Evolutionary conservation across 1,140 invertebrate species (phyloP).

Genomic region (Amphibalanus amphitrite): DNA sequence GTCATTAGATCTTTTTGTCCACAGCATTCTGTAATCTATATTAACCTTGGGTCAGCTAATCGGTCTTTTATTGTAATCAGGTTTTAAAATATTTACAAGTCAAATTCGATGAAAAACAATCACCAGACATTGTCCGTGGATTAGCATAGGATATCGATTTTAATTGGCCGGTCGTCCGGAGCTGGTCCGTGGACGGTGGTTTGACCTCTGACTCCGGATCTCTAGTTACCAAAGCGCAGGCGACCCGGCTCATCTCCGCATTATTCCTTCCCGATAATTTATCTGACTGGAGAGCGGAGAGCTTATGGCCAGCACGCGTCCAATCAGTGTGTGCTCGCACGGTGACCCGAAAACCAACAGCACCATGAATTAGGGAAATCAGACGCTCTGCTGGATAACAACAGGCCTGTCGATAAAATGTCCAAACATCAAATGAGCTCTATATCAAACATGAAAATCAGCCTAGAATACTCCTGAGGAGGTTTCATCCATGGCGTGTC

Average conservation of each 20-base stretch:
- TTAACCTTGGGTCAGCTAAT: background rate
- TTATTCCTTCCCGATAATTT: background rate
- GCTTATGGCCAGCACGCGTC: background rate
- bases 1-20: background rate
- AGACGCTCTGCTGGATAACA: background rate
- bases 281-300: background rate
- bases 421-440: background rate
- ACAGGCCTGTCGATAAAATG: background rate
- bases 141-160: constrained; percentile 2
- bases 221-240: background rate
- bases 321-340: background rate
- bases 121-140: background rate
- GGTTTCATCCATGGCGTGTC: too few relatives aligned
- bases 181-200: background rate
- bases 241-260: background rate
- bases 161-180: background rate
- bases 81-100: background rate
- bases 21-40: background rate
- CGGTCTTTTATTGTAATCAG: background rate
- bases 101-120: background rate
- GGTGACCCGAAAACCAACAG: too few relatives aligned
- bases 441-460: background rate
- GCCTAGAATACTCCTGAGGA: background rate
- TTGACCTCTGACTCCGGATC: background rate
- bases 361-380: too few relatives aligned